Evolutionary conservation across 2,113 vertebrate species (phyloP).

Genomic region (Addax nasomaculatus): DNA sequence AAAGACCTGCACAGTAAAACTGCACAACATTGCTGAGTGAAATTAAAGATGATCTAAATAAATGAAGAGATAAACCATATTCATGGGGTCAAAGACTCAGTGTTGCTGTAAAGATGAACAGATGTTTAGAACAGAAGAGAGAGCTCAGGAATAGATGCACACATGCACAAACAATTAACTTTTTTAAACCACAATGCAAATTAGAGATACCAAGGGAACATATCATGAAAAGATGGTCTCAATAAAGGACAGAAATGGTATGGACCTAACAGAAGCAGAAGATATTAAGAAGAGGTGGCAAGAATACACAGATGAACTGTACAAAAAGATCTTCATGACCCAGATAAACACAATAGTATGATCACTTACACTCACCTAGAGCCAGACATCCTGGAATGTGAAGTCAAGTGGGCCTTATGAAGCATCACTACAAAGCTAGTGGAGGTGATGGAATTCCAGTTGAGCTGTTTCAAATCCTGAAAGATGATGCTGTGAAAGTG

Average conservation of each 20-base stretch:
- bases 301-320: not conserved
- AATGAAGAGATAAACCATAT: not conserved
- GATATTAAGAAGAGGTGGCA: not conserved
- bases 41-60: not conserved
- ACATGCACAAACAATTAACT: not conserved
- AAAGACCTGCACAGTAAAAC: not conserved
- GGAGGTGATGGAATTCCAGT: not conserved
- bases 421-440: not conserved
- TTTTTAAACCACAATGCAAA: not conserved
- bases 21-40: not conserved
- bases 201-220: not conserved
- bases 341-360: not conserved
- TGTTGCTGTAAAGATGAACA: not conserved
- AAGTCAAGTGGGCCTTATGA: not conserved
- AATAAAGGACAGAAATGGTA: not conserved
- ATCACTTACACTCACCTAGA: not conserved
- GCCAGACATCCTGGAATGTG: not conserved
- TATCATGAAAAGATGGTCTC: not conserved
- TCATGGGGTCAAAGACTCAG: not conserved
- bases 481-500: not conserved
- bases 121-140: not conserved
- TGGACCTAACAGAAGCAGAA: not conserved
- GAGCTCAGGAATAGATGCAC: not conserved
- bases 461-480: not conserved
- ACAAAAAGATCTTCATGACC: not conserved